Evolutionary conservation across 92 coral and sea anemone genomes (phyloP).

Genomic region (Montipora capitata): DNA sequence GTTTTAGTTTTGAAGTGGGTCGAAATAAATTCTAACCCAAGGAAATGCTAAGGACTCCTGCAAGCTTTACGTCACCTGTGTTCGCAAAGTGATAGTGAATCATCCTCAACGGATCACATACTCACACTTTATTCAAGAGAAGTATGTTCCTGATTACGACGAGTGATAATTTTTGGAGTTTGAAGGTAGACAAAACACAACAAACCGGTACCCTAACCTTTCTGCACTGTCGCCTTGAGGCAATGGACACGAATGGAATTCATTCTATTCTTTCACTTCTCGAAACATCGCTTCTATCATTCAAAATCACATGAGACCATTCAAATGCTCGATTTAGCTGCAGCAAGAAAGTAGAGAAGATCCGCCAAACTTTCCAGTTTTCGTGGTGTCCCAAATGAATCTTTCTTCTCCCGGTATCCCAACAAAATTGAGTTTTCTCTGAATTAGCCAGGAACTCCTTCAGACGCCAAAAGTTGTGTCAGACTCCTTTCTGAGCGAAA

Average conservation of each 20-base stretch:
- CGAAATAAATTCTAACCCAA: neutral
- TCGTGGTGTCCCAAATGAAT: conserved; percentile 3
- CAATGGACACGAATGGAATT: conserved; percentile 40
- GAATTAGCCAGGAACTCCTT: neutral
- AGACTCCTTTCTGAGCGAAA: conserved; percentile 28
- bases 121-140: neutral
- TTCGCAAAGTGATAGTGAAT: conserved; percentile 4
- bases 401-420: conserved; percentile 10
- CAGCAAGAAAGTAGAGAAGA: conserved; percentile 20
- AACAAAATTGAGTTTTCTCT: conserved; percentile 32
- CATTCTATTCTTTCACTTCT: conserved; percentile 57
- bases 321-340: conserved; percentile 17
- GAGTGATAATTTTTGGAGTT: conserved; percentile 12
- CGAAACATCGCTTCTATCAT: conserved; percentile 31
- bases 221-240: conserved; percentile 45
- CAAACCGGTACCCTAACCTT: conserved; percentile 49
- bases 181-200: conserved; percentile 9
- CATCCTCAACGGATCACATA: neutral
- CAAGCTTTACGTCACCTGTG: conserved; percentile 18
- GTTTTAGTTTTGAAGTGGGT: conserved; percentile 12
- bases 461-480: neutral
- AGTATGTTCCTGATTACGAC: conserved; percentile 13
- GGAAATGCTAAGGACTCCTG: neutral
- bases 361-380: conserved; percentile 23
- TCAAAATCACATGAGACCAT: conserved; percentile 10